Evolutionary conservation across 2,888 invertebrate genomes (phyloP).

Genomic region (Oxyteleia sp.): DNA sequence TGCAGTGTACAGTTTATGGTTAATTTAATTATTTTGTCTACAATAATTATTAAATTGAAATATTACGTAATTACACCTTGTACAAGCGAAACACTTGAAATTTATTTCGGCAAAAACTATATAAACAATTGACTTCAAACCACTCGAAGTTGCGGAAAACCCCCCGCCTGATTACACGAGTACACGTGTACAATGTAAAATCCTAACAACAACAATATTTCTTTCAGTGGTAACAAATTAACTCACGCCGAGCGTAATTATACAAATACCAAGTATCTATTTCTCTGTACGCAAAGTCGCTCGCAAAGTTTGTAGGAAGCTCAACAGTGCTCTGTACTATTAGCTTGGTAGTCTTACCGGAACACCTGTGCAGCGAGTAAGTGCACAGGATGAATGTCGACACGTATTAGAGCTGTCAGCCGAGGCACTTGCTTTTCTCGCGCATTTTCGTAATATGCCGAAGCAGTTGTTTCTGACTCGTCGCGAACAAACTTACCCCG

Average conservation of each 20-base stretch:
- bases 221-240: slow-evolving; percentile 27
- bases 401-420: slow-evolving; percentile 60
- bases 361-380: slow-evolving; percentile 55
- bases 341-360: slow-evolving; percentile 37
- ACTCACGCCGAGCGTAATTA: slow-evolving; percentile 24
- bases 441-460: slow-evolving; percentile 48
- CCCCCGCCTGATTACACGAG: too few species aligned
- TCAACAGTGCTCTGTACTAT: slow-evolving; percentile 32
- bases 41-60: too few species aligned
- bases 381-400: slow-evolving; percentile 54
- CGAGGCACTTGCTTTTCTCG: slow-evolving; percentile 35
- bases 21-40: too few species aligned
- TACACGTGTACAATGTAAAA: too few species aligned
- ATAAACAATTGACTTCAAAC: too few species aligned
- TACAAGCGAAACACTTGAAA: too few species aligned
- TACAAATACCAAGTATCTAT: slow-evolving; percentile 35
- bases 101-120: too few species aligned
- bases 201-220: slow-evolving; percentile 7
- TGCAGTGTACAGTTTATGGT: too few species aligned
- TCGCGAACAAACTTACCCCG: slow-evolving; percentile 37
- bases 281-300: slow-evolving; percentile 15
- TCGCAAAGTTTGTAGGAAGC: slow-evolving; percentile 32
- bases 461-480: slow-evolving; percentile 59
- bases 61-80: too few species aligned
- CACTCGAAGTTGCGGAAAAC: too few species aligned